Evolutionary conservation across 2,113 vertebrate genomes (phyloP).

Genomic region (Vireo altiloquus): DNA sequence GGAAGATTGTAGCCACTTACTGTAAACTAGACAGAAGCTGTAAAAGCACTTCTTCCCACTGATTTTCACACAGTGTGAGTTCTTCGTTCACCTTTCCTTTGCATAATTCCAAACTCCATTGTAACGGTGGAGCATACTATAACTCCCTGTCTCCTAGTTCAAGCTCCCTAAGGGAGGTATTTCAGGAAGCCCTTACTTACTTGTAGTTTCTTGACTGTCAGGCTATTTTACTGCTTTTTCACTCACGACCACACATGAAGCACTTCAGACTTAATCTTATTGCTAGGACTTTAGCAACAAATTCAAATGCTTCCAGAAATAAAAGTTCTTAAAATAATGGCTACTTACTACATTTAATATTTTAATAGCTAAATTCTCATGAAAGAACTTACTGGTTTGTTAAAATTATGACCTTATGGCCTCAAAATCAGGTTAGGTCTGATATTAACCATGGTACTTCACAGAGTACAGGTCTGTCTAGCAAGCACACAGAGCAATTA

Average conservation of each 20-base stretch:
- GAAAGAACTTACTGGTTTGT: background rate
- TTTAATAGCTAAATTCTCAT: background rate
- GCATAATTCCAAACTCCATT: background rate
- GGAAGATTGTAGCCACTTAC: conserved; percentile 52
- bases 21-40: conserved; percentile 47
- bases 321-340: background rate
- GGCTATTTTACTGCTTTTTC: background rate
- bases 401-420: background rate
- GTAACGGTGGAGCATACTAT: background rate
- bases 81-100: conserved; percentile 1
- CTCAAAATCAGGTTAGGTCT: background rate
- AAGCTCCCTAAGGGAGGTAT: background rate
- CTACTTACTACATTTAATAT: background rate
- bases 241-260: background rate
- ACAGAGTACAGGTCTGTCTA: background rate
- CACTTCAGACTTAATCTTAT: background rate
- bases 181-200: background rate
- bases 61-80: background rate
- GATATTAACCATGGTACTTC: background rate
- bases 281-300: background rate
- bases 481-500: background rate
- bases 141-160: background rate
- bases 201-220: background rate
- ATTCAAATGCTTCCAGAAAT: background rate
- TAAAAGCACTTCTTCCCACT: background rate